Conservation (phyloP, 2,797 vertebrate genomes). For the Chelon labrosus region DNA sequence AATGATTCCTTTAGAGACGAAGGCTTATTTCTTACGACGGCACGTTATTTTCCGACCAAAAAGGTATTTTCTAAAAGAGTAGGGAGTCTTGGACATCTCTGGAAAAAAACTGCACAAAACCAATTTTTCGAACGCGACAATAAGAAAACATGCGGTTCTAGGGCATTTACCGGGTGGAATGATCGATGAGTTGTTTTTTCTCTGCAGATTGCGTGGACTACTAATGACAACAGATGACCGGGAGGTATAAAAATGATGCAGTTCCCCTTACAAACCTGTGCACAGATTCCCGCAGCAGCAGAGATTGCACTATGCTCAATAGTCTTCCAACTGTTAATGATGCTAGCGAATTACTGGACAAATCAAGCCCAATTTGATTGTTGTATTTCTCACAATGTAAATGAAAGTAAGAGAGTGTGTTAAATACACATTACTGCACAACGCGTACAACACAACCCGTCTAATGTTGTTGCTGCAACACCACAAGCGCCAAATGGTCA, state of each 20-base stretch:
- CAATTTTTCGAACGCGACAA: neutral
- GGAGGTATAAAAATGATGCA: neutral
- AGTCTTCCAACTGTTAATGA: too few relatives aligned
- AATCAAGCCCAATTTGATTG: too few relatives aligned
- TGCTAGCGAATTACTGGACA: too few relatives aligned
- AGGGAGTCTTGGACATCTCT: slow-evolving; percentile 11
- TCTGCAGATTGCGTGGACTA: slow-evolving; percentile 15
- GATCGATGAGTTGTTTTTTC: slow-evolving; percentile 30
- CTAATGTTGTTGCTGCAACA: neutral
- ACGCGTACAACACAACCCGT: too few relatives aligned
- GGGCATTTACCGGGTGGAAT: slow-evolving; percentile 15
- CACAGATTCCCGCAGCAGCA: too few relatives aligned
- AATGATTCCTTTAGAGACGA: slow-evolving; percentile 8
- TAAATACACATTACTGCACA: too few relatives aligned
- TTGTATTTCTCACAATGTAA: too few relatives aligned
- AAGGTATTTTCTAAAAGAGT: slow-evolving; percentile 23
- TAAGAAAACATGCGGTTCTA: slow-evolving; percentile 5
- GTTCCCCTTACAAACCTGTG: too few relatives aligned
- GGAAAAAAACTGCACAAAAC: neutral
- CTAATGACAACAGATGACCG: slow-evolving; percentile 23
- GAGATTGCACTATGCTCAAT: too few relatives aligned
- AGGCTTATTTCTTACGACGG: slow-evolving; percentile 11
- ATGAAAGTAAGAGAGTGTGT: too few relatives aligned
- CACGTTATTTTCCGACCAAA: neutral
- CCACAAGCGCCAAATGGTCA: neutral